Base-by-base conservation (phyloP, 2,888 invertebrate genomes). In the Megamerina dolium region DNA sequence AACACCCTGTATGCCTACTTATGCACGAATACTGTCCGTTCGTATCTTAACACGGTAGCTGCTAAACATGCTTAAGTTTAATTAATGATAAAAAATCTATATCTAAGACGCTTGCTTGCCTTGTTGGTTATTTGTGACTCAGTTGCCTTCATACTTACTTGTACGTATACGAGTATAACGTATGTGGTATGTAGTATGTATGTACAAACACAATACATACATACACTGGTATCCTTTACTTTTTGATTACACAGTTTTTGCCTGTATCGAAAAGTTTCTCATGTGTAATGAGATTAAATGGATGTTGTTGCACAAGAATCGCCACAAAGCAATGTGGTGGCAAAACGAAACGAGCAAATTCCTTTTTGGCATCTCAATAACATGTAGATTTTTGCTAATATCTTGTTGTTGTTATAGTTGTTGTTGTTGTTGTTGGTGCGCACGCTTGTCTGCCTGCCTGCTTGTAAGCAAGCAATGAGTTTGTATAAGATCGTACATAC, bases 21-120 rank as follows among this genome's bases (percentile, higher is more conserved):
- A n/a, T n/a, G n/a, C n/a, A n/a, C n/a, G n/a, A n/a, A n/a, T n/a
- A n/a, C 10, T 23, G 23, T 23, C 6, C 8, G 6, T 23, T 6
- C 23, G 51, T 53, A 53, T 49, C 53, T 53, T 57, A 61, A 64
- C 68, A 68, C 67, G 64, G 68, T 68, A 68, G 67, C 68, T 61
- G n/a, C n/a, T n/a, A n/a, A 65, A 68, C 67, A 68, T 68, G 67
- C 65, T 64, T 66, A 66, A 62, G 61, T 66, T 68, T 68, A 68
- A 68, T 68, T 68, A 68, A 68, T 68, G 68, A 68, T 68, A 68
- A 66, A 66, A 64, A 68, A 68, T 68, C 68, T 66, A 61, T 63
- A 66, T 64, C 64, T 63, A 63, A 64, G 60, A 57, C 61, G 48
- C 46, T 50, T 46, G 48, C 45, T 50, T 31, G 13, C n/a, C 9